Base-by-base conservation (phyloP, 2,888 invertebrate genomes). In the Congeria kusceri region DNA sequence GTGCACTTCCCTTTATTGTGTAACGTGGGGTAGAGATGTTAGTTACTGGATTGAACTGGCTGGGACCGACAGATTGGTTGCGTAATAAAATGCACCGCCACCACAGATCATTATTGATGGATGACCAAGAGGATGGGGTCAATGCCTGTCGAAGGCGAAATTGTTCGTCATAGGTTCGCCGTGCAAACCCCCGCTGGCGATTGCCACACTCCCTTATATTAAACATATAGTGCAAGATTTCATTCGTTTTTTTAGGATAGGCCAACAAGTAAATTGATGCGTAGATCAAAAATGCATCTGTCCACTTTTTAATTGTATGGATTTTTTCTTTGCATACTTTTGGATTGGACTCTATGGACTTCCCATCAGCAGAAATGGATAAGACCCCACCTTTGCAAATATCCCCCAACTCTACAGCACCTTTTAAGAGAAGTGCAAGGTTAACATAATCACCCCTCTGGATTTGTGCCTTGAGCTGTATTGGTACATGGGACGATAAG, bases 271-370 rank as follows among this genome's bases (percentile, higher is more conserved):
- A 70, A 7, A 70, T 70, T 1, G 63, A 32, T 0, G 57, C 18
- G n/a, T 25, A 70, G 5, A 70, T 63, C 9, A 70, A 28, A 28
- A 70, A 70, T 11, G 63, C 63, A 56, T 70, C 56, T 7, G 70
- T 70, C 63, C 70, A 70, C 18, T 44, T 53, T 27, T 70, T 63
- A 20, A 49, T 49, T 4, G 13, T 62, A 25, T 13, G 1, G 25
- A 58, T 20, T 13, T 32, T 7, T 15, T 67, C 67, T 58, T 67
- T 67, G 39, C 67, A 67, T 23, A 57, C 57, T 28, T 32, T 56
- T 57, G 20, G 56, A 4, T 49, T 49, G 20, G 49, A 9, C 18
- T 49, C 49, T 20, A 49, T n/a, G n/a, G n/a, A 20, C 20, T 5
- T 49, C 4, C 49, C 49, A 5, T 49, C 49, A 9, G 49, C 3